Evolutionary conservation across 2,797 vertebrate species (phyloP).

Genomic region (Pantherophis vulpinus): DNA sequence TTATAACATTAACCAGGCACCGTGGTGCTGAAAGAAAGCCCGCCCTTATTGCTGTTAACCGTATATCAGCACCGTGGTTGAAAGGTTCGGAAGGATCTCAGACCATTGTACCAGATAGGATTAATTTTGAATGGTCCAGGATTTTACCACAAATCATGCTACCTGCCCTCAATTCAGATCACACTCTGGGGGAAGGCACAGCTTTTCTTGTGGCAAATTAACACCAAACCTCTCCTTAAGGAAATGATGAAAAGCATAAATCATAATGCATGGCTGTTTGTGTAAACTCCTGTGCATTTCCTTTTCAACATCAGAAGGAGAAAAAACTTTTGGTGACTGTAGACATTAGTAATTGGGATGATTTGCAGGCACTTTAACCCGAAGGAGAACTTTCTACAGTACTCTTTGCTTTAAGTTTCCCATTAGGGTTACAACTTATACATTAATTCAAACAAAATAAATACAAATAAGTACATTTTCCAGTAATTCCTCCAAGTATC

Average conservation of each 20-base stretch:
- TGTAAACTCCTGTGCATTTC: neutral
- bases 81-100: neutral
- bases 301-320: neutral
- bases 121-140: neutral
- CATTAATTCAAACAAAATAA: neutral
- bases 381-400: neutral
- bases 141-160: neutral
- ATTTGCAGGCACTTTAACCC: neutral
- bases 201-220: neutral
- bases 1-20: neutral
- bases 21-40: neutral
- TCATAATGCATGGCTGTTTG: neutral
- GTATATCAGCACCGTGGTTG: neutral
- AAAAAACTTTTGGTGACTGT: neutral
- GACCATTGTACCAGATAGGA: neutral
- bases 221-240: neutral
- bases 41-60: neutral
- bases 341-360: neutral
- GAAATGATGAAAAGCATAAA: neutral
- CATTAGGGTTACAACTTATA: neutral
- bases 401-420: neutral
- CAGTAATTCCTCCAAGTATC: neutral
- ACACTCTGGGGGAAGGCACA: neutral
- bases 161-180: neutral
- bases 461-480: neutral